Conservation (phyloP, 1,140 invertebrate genomes). For the Ips typographus region DNA sequence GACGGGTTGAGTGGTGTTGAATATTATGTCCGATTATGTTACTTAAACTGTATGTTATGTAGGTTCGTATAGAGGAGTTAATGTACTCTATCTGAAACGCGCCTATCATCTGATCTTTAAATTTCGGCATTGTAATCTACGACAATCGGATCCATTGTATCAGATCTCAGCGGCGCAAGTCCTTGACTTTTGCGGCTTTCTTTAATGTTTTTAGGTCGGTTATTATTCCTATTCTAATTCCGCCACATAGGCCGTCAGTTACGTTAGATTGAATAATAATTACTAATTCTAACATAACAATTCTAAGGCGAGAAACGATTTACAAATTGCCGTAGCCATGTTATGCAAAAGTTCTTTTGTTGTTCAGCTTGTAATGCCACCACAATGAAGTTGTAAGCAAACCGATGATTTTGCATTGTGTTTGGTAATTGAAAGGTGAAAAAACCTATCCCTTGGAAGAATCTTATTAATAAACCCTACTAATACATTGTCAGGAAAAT, state of each 20-base stretch:
- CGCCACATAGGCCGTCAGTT: not conserved
- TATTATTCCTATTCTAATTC: not conserved
- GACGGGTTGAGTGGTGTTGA: not conserved
- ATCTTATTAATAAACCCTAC: not conserved
- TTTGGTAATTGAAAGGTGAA: not conserved
- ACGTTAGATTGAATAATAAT: constrained; percentile 8
- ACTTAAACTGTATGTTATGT: not conserved
- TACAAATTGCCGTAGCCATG: not conserved
- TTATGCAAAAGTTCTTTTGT: constrained; percentile 6
- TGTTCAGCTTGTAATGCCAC: not conserved
- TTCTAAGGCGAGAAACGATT: not conserved
- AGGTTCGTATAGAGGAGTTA: not conserved
- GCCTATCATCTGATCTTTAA: not conserved
- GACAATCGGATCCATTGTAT: not conserved
- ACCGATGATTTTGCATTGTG: not conserved
- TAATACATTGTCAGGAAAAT: not conserved
- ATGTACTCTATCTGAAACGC: not conserved
- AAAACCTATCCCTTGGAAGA: not conserved
- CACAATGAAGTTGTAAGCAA: no score
- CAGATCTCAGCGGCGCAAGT: not conserved
- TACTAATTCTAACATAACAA: constrained; percentile 3
- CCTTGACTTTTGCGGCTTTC: not conserved
- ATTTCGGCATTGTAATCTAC: constrained; percentile 1
- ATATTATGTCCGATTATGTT: not conserved
- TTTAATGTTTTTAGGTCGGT: constrained; percentile 9